These are phyloP conservation scores for Zapornia atra DNA, from an alignment of 2,113 vertebrate species.

Conservation along the genomic window DNA sequence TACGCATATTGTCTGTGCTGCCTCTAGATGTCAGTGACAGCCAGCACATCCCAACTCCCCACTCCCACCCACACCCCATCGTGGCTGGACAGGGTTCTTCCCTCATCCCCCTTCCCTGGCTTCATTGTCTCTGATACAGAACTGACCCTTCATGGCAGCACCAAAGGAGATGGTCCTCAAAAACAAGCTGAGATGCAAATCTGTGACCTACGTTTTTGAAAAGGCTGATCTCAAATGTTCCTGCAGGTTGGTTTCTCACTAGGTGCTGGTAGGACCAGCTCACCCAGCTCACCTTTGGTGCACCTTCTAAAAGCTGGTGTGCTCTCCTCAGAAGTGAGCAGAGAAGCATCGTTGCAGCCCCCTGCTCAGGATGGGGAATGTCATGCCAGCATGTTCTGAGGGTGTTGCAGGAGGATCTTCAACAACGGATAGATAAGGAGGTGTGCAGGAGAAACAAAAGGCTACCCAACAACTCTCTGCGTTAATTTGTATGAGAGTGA, in stretches of 20 bases:
- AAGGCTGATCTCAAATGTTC: not conserved
- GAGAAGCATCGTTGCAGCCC: not conserved
- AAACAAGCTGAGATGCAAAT: not conserved
- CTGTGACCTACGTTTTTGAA: not conserved
- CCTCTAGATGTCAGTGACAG: constrained; percentile 68
- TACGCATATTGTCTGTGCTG: not conserved
- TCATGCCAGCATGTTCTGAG: not conserved
- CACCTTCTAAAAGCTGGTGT: not conserved
- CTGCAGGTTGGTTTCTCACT: not conserved
- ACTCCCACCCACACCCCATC: not conserved
- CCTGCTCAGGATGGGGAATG: fast-evolving
- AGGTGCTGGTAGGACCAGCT: fast-evolving
- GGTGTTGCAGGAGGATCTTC: not conserved
- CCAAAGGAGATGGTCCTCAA: not conserved
- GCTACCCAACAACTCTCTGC: not conserved
- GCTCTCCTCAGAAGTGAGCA: not conserved
- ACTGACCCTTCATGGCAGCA: not conserved
- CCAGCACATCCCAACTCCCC: not conserved
- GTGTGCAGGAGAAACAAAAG: not conserved
- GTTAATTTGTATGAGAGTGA: not conserved
- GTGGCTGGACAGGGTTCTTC: not conserved
- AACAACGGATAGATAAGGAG: fast-evolving
- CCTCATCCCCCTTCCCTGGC: not conserved
- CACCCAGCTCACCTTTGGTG: not conserved
- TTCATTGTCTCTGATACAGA: not conserved